Base-by-base conservation (phyloP, 2,797 vertebrate genomes). In the Acipenser ruthenus region DNA sequence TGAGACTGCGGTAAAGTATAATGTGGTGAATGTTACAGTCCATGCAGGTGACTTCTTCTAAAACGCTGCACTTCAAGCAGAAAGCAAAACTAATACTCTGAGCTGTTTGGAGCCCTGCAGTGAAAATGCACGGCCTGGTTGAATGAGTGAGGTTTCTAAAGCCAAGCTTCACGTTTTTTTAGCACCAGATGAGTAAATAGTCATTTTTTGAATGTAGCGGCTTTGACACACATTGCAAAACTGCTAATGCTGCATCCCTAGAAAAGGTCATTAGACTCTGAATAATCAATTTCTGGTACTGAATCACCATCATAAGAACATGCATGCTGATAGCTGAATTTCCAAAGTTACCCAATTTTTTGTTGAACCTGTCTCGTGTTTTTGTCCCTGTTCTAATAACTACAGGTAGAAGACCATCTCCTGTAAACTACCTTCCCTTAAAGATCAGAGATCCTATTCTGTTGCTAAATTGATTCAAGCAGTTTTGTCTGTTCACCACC, bases 31-130 rank as follows among this genome's bases (percentile, higher is more conserved):
- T 50, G 18, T 75, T 72, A 72, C 73, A 66, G 73, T 74, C 73
- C 48, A 48, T 65, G 37, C 69, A 67, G 53, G 69, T 67, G 55
- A 74, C 75, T 79, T 78, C 74, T 72, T 72, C 65, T 75, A 74
- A 73, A 64, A 73, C 65, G 67, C 10, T 18, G 37, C 55, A 6
- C 6, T 8, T 37, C 10, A 53, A 8, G 50, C 64, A 53, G 51
- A 65, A 15, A 65, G 64, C 23, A 55, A 52, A 59, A 52, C 63
- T 51, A 15, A 53, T 9, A 63, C 62, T 48, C 37, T 63, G 65
- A 67, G 60, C 49, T 50, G n/a, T 37, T 50, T 12, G 55, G 6
- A 7, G 55, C 6, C 12, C 8, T 10, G 55, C 55, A 58, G 55
- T n/a, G 55, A 58, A 58, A 58, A n/a, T 13, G 13, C 55, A 58